These are phyloP conservation scores for Coranthus polyacanthus DNA, from an alignment of 2,797 vertebrate genomes.

Conservation along the genomic window DNA sequence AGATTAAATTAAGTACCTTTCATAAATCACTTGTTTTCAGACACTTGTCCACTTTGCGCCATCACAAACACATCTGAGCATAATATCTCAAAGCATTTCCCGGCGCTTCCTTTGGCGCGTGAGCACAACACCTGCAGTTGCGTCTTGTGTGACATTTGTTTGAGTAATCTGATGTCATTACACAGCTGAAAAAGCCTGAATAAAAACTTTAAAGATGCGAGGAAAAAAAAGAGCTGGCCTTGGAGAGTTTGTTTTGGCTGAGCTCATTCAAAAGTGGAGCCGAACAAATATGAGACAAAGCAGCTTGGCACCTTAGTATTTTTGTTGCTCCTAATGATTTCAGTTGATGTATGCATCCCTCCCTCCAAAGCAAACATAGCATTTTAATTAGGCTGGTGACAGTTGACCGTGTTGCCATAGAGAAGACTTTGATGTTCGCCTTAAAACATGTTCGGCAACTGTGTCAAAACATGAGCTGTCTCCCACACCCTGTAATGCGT, in stretches of 20 bases:
- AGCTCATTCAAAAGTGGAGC: constrained; percentile 7
- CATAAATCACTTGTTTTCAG: constrained; percentile 21
- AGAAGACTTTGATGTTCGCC: constrained; percentile 64
- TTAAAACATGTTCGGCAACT: constrained; percentile 57
- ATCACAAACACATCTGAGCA: background rate
- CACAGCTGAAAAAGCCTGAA: constrained; percentile 53
- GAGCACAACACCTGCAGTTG: constrained; percentile 37
- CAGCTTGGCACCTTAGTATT: constrained; percentile 59
- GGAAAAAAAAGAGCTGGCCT: constrained; percentile 44
- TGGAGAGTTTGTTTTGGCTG: constrained; percentile 63
- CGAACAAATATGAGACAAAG: constrained; percentile 61
- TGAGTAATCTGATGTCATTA: constrained; percentile 62
- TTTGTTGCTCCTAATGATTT: constrained; percentile 62
- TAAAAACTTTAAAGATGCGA: constrained; percentile 14
- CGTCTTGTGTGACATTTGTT: constrained; percentile 21
- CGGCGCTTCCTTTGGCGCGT: background rate
- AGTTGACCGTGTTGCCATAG: constrained; percentile 60
- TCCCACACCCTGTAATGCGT: constrained; percentile 49
- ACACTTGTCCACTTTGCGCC: background rate
- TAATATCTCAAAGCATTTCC: constrained; percentile 4
- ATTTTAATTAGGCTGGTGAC: constrained; percentile 71
- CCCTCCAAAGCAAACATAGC: constrained; percentile 72
- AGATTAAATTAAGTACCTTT: constrained; percentile 32
- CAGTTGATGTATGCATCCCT: constrained; percentile 51
- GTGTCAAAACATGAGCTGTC: constrained; percentile 59